A percentile compares a stretch with the other conserved stretches of the same genome.
phyloP scores from a whole-genome alignment of 1,140 invertebrate genomes.

The Vanessa tameamea region DNA sequence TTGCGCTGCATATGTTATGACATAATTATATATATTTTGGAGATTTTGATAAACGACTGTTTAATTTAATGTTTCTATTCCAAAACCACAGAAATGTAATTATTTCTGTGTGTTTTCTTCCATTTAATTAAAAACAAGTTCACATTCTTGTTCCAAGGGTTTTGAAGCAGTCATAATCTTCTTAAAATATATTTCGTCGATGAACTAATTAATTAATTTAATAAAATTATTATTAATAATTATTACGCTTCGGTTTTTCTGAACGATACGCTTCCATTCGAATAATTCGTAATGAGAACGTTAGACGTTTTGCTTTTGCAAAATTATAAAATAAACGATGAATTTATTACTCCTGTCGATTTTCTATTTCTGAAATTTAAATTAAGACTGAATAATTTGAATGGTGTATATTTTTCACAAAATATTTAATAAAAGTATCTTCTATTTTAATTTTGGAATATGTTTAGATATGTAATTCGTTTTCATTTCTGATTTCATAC shows the following conservation, averaged over 20 bases:
- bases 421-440: too few relatives aligned
- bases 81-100: too few relatives aligned
- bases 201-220: conserved; percentile 8
- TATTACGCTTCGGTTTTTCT: neutral
- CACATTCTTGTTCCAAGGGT: neutral
- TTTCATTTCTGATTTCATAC: neutral
- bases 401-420: neutral
- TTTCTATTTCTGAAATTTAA: neutral
- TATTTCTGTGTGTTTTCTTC: neutral
- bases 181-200: conserved; percentile 9
- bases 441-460: too few relatives aligned
- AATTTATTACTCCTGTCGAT: neutral
- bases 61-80: too few relatives aligned
- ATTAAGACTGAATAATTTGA: neutral
- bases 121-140: neutral
- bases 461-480: neutral
- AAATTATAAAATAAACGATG: neutral
- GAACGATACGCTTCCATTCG: neutral
- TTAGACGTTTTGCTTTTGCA: neutral
- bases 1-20: too few relatives aligned
- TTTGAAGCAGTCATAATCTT: conserved; percentile 2
- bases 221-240: neutral
- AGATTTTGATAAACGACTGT: too few relatives aligned
- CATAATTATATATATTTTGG: too few relatives aligned
- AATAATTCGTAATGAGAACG: neutral